Evolutionary conservation across 2,797 vertebrate species (phyloP).

Genomic region (Psittacula echo): DNA sequence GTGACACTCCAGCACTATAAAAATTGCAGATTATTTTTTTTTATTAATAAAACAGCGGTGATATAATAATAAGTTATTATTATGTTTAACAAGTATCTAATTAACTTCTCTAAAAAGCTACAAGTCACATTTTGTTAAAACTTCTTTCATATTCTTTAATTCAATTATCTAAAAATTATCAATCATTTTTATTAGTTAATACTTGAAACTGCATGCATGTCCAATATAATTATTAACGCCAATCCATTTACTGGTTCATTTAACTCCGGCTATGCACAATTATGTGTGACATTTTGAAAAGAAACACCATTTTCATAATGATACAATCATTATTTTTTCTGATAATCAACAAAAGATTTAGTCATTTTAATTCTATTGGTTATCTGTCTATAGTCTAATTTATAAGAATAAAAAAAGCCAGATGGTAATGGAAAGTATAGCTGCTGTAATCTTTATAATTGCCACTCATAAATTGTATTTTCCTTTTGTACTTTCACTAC

Average conservation of each 20-base stretch:
- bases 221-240: conserved; percentile 77
- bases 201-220: conserved; percentile 74
- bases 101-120: conserved; percentile 74
- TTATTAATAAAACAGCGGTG: conserved; percentile 48
- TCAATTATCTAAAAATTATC: conserved; percentile 81
- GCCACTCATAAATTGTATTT: conserved; percentile 66
- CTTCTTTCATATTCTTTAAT: conserved; percentile 76
- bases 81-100: conserved; percentile 75
- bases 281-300: conserved; percentile 79
- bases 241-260: conserved; percentile 79
- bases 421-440: conserved; percentile 58
- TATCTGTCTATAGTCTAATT: conserved; percentile 63
- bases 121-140: conserved; percentile 76
- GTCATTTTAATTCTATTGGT: conserved; percentile 69
- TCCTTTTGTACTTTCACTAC: background rate
- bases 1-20: conserved; percentile 14
- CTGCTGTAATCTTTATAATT: conserved; percentile 63
- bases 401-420: conserved; percentile 57
- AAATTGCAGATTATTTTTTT: conserved; percentile 19
- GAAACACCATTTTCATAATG: conserved; percentile 72
- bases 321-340: conserved; percentile 69
- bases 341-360: conserved; percentile 76
- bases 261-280: conserved; percentile 77
- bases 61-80: conserved; percentile 67
- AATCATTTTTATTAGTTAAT: conserved; percentile 81